A percentile compares a stretch with the other conserved stretches of the same genome.
These are phyloP conservation scores for Calyptomena viridis DNA, from an alignment of 2,113 vertebrate genomes.

Conservation along the genomic window DNA sequence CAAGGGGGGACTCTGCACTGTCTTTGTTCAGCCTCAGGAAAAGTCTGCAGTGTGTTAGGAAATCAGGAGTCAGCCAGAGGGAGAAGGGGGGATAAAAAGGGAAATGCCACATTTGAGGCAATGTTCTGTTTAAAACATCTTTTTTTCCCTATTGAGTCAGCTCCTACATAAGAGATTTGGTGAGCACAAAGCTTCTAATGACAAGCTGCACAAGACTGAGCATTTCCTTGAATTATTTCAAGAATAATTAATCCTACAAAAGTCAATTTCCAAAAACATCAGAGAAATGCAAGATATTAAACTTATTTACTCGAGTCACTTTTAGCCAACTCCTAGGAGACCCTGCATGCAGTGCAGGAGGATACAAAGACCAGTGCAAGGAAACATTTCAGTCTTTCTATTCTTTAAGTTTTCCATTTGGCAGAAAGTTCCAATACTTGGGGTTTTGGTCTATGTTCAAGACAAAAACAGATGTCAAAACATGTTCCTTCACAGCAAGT, in stretches of 20 bases:
- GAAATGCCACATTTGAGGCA: background rate
- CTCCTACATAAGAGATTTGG: background rate
- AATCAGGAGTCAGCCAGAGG: fast-evolving
- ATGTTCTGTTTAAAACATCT: background rate
- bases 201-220: background rate
- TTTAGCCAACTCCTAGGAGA: background rate
- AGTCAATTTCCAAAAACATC: background rate
- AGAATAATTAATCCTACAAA: background rate
- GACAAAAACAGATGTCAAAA: background rate
- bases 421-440: background rate
- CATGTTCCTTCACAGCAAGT: background rate
- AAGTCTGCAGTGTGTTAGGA: background rate
- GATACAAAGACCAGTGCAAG: background rate
- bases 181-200: background rate
- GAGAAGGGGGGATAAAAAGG: background rate
- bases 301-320: background rate
- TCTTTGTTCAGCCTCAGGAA: background rate
- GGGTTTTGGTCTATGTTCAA: background rate
- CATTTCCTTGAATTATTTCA: background rate
- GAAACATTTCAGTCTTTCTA: background rate
- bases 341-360: background rate
- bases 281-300: background rate
- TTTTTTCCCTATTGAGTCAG: background rate
- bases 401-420: background rate
- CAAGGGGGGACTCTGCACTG: background rate